Base-by-base conservation (phyloP, 2,888 invertebrate species). In the Prenolepis imparis region DNA sequence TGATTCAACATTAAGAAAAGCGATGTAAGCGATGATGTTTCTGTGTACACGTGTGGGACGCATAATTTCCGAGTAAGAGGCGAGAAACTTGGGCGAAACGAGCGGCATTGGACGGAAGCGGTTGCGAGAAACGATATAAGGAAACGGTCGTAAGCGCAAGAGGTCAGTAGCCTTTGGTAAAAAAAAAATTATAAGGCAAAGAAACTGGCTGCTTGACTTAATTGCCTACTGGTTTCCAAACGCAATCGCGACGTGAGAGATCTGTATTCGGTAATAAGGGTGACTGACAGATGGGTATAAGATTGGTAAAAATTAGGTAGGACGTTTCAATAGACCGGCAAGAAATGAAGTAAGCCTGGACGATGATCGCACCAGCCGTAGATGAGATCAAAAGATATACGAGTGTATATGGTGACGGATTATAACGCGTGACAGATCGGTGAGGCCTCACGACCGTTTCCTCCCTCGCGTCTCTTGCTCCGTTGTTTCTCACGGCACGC, bases 11-110 rank as follows among this genome's bases (percentile, higher is more conserved):
- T 82, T 88, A 73, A 88, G 88, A 84, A 83, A 88, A 89, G 84
- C 70, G 80, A 78, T 68, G n/a, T 87, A 87, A 86, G 86, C 85
- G 85, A 90, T 86, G 84, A 90, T 88, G 86, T 89, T 87, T 90
- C 84, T 90, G 87, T 91, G 86, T 90, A 86, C 88, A 90, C 80
- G 83, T 85, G 86, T 41, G 78, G 55, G 59, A 36, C n/a, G 61
- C 39, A 11, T 44, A 36, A 70, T 72, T 32, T 21, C 36, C n/a
- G 28, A 32, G 21, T 18, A 59, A 41, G 8, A 32, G 32, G 11
- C 39, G 44, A 63, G 32, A 39, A 24, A 63, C 15, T 81, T 63
- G 3, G 15, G 39, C 68, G 68, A 78, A 66, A 64, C 24, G 21
- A n/a, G 36, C 39, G 75, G 67, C 24, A 48, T 48, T 6, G 18